Conservation (phyloP, 2,797 vertebrate genomes). For the Apodemus agrarius region DNA sequence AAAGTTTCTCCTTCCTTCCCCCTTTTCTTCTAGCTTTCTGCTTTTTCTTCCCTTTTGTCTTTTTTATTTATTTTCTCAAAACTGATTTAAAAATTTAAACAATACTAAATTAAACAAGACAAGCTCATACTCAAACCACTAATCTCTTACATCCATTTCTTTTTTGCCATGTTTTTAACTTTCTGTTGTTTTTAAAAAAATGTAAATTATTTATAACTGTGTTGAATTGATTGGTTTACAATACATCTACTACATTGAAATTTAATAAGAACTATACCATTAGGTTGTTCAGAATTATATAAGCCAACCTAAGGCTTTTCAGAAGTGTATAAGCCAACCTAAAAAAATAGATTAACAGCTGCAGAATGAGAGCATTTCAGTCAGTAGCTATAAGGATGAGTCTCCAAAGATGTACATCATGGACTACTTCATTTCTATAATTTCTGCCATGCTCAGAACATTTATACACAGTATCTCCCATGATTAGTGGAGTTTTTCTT, state of each 20-base stretch:
- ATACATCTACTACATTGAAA: not conserved
- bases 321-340: conserved; percentile 40
- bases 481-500: not conserved
- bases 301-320: not conserved
- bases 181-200: not conserved
- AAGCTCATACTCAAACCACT: not conserved
- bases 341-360: not conserved
- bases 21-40: not conserved
- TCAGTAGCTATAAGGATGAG: not conserved
- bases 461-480: not conserved
- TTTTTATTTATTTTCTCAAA: not conserved
- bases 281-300: not conserved
- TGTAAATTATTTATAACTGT: not conserved
- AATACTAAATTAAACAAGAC: not conserved
- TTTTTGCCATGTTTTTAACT: not conserved
- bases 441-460: not conserved
- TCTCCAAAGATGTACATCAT: not conserved
- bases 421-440: not conserved
- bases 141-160: not conserved
- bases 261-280: conserved; percentile 22
- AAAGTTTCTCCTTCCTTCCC: not conserved
- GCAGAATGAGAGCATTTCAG: conserved; percentile 9
- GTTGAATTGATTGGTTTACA: not conserved
- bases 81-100: not conserved
- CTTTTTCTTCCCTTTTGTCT: not conserved